Evolutionary conservation across 2,113 vertebrate genomes (phyloP), one percentile per base, ranked within the genome.

Genomic region (Cavia aperea): DNA sequence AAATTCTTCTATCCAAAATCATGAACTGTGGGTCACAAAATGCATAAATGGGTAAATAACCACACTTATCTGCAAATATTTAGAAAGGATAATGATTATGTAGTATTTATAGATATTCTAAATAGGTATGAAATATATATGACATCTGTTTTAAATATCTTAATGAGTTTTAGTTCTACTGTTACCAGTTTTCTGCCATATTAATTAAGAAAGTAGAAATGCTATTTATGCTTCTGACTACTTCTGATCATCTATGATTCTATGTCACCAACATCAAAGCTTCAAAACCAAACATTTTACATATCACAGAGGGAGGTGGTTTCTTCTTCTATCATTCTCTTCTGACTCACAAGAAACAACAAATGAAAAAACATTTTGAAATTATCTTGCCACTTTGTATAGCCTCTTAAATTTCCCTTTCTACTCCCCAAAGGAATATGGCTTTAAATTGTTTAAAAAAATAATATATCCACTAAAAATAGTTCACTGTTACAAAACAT

Each of bases 301-400:
- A 7, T 65, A 19, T 84, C 65, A 82, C 6, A 66, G 39, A 88
- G 86, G 54, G 24, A 82, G 46, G 12, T 66, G 7, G 24, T 88
- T 77, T 90, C 19, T 84, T 79, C 46, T 92, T 79, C 54, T 81
- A 81, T 60, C 63, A 90, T 83, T 89, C 33, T 79, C 91, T 46
- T 78, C 88, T 68, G n/a, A 89, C n/a, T 92, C 78, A 93, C n/a
- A 88, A n/a, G n/a, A 86, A 95, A 86, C 54, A 93, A 79, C 60
- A 49, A 3, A 87, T 82, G 56, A 49, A 88, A 49, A 88, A 68
- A 89, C 51, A 89, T 81, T 92, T 86, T 92, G 58, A 93, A 88
- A 91, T 31, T 58, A 70, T 73, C 73, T 85, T 87, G 26, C 49
- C 82, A 90, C n/a, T 73, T 78, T 84, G 18, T 86, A 81, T 70